Evolutionary conservation across 2,797 vertebrate species (phyloP), one percentile per base, ranked within the genome.

Genomic region (Liparis tanakae): DNA sequence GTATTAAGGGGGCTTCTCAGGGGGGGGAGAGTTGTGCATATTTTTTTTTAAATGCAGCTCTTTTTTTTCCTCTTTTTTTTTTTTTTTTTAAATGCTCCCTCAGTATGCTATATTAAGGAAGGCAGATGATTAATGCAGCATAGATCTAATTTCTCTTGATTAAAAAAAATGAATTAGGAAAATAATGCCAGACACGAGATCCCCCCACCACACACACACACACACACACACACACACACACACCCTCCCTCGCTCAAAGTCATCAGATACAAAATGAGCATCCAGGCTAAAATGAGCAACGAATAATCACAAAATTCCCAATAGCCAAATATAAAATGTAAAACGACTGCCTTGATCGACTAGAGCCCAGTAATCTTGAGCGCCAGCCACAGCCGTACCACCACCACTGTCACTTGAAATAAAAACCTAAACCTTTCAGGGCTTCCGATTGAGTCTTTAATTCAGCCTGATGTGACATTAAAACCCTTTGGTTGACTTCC

Each of bases 401-500:
- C 78, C 86, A 74, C 85, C 20, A 67, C 89, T 88, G 90, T 91
- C 88, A 86, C 78, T 79, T 54, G 72, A 67, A 91, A 89, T 89
- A 88, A 89, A 89, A 90, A 91, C 81, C 65, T 81, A 80, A 86
- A 87, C 76, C 87, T 87, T 84, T 88, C 79, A 79, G 87, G 67
- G 85, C 88, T 87, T 87, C 84, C 85, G 78, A 90, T 87, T 91
- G 89, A 91, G 89, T 91, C 86, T 89, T 91, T 90, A 90, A 91
- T 89, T 89, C 87, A 85, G 84, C 78, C 85, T 72, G 83, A 91
- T 89, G 87, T 92, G 91, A 92, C 92, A 91, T 92, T 93, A 93
- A 93, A 92, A 91, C 92, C 90, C 83, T 88, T 88, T 88, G 89
- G 76, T 93, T 93, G 86, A 91, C 92, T 94, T 91, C 84, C 88